Evolutionary conservation across 2,113 vertebrate genomes (phyloP).

Genomic region (Ameiurus melas): DNA sequence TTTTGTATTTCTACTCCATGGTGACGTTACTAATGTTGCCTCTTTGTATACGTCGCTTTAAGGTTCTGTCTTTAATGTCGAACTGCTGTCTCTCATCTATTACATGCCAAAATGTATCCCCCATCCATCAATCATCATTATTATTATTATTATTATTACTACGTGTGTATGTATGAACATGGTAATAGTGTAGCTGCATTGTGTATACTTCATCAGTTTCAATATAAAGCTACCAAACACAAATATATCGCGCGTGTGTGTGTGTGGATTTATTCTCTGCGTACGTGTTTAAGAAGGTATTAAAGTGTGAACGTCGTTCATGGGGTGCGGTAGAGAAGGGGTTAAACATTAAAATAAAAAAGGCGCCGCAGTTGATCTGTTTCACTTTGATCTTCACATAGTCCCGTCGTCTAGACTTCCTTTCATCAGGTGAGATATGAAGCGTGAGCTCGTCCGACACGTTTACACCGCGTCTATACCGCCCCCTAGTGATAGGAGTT

Average conservation of each 20-base stretch:
- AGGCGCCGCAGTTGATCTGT: too few relatives aligned
- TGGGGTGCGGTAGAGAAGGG: too few relatives aligned
- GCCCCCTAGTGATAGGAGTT: too few relatives aligned
- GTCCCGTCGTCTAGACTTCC: neutral
- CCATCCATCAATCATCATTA: constrained; percentile 56
- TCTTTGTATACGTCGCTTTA: constrained; percentile 72
- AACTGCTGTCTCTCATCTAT: constrained; percentile 84
- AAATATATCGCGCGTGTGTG: constrained; percentile 43
- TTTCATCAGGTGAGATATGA: neutral
- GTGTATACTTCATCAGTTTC: constrained; percentile 90
- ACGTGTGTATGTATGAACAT: constrained; percentile 76
- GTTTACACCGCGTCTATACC: too few relatives aligned
- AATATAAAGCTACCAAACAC: constrained; percentile 84
- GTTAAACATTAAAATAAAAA: too few relatives aligned
- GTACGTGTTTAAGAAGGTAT: neutral
- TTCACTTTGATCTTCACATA: neutral
- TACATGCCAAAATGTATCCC: constrained; percentile 85
- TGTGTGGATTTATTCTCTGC: neutral
- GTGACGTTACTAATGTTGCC: constrained; percentile 86
- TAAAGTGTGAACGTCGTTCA: too few relatives aligned
- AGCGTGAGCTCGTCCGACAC: neutral
- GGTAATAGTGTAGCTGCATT: constrained; percentile 90
- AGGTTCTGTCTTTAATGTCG: constrained; percentile 72
- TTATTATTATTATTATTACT: too few relatives aligned
- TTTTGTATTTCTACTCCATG: constrained; percentile 82